Base-by-base conservation (phyloP, 2,888 invertebrate genomes). In the Noctua janthe region DNA sequence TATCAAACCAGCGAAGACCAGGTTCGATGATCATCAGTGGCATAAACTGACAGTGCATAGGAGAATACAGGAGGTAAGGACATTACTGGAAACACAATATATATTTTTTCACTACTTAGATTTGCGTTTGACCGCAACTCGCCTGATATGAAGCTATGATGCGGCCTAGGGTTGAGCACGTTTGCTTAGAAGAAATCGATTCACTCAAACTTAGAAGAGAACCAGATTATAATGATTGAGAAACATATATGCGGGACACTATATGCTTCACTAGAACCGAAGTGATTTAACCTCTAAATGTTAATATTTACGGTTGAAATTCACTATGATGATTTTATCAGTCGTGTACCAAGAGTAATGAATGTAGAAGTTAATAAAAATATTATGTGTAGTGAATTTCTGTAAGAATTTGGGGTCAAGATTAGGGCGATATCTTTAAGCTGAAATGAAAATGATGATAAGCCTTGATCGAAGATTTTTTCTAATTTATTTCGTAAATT, bases 1-100 rank as follows among this genome's bases (percentile, higher is more conserved):
- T 93, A 98, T 99, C 91, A 99, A 98, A 93, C 99, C 99, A 0
- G 98, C 98, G 72, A 98, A 98, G 95, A 98, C 99, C 51, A 98
- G 99, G 74, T 99, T 99, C 94, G 99, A 99, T 94, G 99, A 99
- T 95, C 99, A 99, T 95, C 99, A 99, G 94, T 99, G 99, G 99
- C 99, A 99, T 95, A 99, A 98, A 95, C 98, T 99, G 78, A 98
- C 98, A 78, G 98, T 99, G 6, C 98, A 99, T 92, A 97, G 99
- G 82, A 98, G 98, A 92, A 98, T 99, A 90, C 99, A 99, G 95
- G 99, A 99, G 98, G 99, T 99, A 94, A 47, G 10, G 43, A 43
- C 43, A 43, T 43, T 43, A 43, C 43, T 43, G 43, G 43, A 7
- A 43, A 43, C 43, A 43, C 43, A 43, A 7, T 39, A 47, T 51